phyloP scores from a whole-genome alignment of 2,888 invertebrate species.

The Lasiommata megera region DNA sequence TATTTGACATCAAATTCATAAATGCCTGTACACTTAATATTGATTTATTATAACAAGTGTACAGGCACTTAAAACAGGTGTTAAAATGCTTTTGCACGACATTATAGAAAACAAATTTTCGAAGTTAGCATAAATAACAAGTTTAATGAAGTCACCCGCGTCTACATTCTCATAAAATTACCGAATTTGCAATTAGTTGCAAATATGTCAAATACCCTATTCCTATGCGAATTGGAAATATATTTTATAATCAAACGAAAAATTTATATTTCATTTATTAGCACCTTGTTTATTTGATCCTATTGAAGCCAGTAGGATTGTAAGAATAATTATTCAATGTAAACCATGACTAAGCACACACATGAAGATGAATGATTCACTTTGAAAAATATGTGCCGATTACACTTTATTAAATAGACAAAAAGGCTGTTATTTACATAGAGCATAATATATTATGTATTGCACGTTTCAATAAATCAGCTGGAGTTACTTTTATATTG shows the following conservation, averaged over 20 bases:
- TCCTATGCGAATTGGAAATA: neutral
- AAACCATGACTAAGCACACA: constrained; percentile 40
- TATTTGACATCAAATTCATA: no score
- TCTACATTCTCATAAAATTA: no score
- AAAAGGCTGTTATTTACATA: constrained; percentile 25
- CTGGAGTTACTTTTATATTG: no score
- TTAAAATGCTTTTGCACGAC: no score
- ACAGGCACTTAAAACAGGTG: no score
- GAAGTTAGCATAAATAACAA: no score
- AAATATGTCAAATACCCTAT: constrained; percentile 10
- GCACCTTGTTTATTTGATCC: constrained; percentile 41
- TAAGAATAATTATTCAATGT: constrained; percentile 31
- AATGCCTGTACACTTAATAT: no score
- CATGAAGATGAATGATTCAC: constrained; percentile 31
- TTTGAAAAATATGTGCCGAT: constrained; percentile 25
- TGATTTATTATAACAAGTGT: no score
- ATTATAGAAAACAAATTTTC: no score
- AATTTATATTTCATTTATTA: constrained; percentile 20
- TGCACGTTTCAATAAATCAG: neutral
- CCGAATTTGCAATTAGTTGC: no score
- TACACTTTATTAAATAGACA: constrained; percentile 20
- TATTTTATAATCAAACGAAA: constrained; percentile 7
- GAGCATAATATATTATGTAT: constrained; percentile 13
- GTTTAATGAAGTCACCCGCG: no score
- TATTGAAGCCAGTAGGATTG: constrained; percentile 37